phyloP scores from a whole-genome alignment of 2,113 vertebrate species.

The Sander lucioperca region DNA sequence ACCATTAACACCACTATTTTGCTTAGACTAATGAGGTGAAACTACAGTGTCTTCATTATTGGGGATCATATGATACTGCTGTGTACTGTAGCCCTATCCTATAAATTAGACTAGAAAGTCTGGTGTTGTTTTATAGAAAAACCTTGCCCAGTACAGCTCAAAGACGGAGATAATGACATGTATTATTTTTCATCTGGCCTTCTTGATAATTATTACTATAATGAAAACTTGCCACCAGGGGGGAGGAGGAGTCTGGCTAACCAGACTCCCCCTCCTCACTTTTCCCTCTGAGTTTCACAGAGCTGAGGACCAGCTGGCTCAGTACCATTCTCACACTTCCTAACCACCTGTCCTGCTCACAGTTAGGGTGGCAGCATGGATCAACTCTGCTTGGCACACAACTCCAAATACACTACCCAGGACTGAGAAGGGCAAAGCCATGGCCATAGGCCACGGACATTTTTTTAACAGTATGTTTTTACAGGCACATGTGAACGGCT shows the following conservation, averaged over 20 bases:
- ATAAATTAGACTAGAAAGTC: neutral
- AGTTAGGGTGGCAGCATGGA: slow-evolving; percentile 37
- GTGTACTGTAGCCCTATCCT: neutral
- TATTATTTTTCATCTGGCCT: slow-evolving; percentile 21
- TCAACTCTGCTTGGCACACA: slow-evolving; percentile 23
- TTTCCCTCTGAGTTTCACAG: slow-evolving; percentile 19
- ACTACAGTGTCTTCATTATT: neutral
- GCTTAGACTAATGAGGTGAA: slow-evolving; percentile 20
- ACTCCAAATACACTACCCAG: neutral
- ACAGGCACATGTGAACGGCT: slow-evolving; percentile 14
- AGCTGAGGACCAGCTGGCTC: slow-evolving; percentile 50
- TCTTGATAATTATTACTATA: slow-evolving; percentile 41
- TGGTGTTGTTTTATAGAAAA: slow-evolving; percentile 1
- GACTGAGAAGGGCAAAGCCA: neutral
- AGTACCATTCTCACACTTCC: slow-evolving; percentile 40
- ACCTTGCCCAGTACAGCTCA: slow-evolving; percentile 8
- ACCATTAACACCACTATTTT: neutral
- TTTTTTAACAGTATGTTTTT: neutral
- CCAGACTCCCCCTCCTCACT: slow-evolving; percentile 14
- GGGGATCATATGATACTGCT: neutral
- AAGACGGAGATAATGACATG: neutral
- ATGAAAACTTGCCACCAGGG: slow-evolving; percentile 42
- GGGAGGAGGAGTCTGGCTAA: too few relatives aligned
- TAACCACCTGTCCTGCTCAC: slow-evolving; percentile 60
- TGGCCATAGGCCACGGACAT: neutral